Base-by-base conservation (phyloP, 2,888 invertebrate species). In the Gnatocerus cornutus region DNA sequence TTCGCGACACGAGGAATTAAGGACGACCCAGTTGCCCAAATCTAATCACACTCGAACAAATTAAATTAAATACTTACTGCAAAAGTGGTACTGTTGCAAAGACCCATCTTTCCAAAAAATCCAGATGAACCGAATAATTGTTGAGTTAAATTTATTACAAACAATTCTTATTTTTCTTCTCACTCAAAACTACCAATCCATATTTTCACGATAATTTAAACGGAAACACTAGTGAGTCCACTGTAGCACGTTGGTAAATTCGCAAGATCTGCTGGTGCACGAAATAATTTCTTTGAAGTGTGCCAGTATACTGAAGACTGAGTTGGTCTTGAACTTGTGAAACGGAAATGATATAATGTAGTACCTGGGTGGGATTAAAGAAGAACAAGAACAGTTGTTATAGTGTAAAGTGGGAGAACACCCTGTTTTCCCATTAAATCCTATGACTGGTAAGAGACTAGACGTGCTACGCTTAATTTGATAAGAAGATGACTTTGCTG, bases 281-380 rank as follows among this genome's bases (percentile, higher is more conserved):
- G 61, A 61, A 61, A 61, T 61, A 61, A 61, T 61, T 48, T 61
- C 21, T 61, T 50, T 50, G 73, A 71, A 70, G 71, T 74, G 69
- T 73, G 72, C 74, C 71, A 74, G 70, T 72, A 71, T 74, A 75
- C 71, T 73, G 73, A 67, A 50, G 71, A 71, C 68, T 50, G 69
- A 68, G 71, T 67, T 68, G 71, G 64, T 75, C 76, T 75, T 74
- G 76, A 74, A 75, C 76, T 76, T 75, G 73, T 68, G 33, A 69
- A 43, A 63, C 71, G 71, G 71, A 71, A 71, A 71, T 71, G 59
- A 67, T 70, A 65, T 66, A 62, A 66, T 66, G 70, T 70, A 12
- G 56, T 48, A 53, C 63, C 53, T 56, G 55, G 68, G 63, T 55
- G 68, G 68, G 68, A 68, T 68, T 62, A 53, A 67, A 50, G 66